Percentiles rank a stretch among this genome's conserved stretches.
Conservation (phyloP, 2,797 vertebrate genomes). For the Podargus strigoides region DNA sequence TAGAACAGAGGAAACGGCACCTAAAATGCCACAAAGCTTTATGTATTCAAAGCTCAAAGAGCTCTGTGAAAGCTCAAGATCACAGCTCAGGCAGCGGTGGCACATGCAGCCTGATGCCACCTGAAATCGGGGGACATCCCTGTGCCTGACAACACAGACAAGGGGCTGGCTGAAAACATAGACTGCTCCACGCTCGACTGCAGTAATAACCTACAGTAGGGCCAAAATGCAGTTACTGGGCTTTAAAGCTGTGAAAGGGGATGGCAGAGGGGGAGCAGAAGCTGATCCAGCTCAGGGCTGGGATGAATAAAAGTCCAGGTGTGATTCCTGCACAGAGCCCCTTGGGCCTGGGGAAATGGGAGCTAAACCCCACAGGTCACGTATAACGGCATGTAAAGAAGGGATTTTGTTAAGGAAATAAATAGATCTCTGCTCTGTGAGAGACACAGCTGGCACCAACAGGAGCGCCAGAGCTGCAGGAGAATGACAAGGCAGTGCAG, state of each 20-base stretch:
- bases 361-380: slow-evolving; percentile 58
- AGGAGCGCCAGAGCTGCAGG: fast-evolving
- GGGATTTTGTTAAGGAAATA: not conserved
- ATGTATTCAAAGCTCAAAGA: not conserved
- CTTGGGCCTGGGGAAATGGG: not conserved
- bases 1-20: not conserved
- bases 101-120: not conserved
- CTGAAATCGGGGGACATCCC: not conserved
- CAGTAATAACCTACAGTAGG: fast-evolving
- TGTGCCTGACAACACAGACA: not conserved
- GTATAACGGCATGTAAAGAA: slow-evolving; percentile 30
- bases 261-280: not conserved
- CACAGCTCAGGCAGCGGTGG: not conserved
- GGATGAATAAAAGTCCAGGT: not conserved
- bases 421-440: fast-evolving
- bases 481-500: not conserved
- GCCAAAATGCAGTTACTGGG: not conserved
- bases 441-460: fast-evolving
- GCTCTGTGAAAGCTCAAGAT: not conserved
- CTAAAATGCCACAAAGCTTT: not conserved
- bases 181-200: not conserved
- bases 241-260: not conserved
- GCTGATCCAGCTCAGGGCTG: not conserved
- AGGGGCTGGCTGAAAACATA: not conserved
- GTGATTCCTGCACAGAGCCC: not conserved